Conservation (phyloP, 2,888 invertebrate genomes). For the Oconnorella tubifera region DNA sequence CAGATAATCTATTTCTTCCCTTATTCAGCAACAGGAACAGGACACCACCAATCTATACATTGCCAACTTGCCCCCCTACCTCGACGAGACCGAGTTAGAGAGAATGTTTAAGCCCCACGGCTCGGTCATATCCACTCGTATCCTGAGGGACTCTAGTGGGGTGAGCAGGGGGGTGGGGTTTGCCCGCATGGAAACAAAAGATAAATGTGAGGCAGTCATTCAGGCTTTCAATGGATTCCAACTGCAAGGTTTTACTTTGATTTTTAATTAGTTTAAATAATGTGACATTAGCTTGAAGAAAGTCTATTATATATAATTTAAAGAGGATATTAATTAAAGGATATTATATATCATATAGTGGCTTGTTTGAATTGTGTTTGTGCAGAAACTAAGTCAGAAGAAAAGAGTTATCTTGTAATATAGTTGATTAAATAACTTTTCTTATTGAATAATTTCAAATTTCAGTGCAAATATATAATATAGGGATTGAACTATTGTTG, state of each 20-base stretch:
- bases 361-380: too few relatives aligned
- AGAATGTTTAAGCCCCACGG: constrained; percentile 84
- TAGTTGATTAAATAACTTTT: too few relatives aligned
- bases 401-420: too few relatives aligned
- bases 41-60: constrained; percentile 99
- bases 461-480: too few relatives aligned
- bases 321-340: not conserved
- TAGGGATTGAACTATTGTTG: too few relatives aligned
- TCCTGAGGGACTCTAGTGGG: constrained; percentile 77
- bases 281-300: not conserved
- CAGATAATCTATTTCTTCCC: too few relatives aligned
- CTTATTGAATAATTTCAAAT: too few relatives aligned
- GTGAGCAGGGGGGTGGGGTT: constrained; percentile 75
- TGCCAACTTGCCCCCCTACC: constrained; percentile 91
- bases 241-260: too few relatives aligned
- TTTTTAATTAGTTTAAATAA: too few relatives aligned
- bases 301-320: not conserved
- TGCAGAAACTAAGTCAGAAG: too few relatives aligned
- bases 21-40: constrained; percentile 69
- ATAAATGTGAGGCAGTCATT: constrained; percentile 95
- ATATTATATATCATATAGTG: too few relatives aligned
- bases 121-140: constrained; percentile 77
- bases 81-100: constrained; percentile 92
- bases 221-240: constrained; percentile 85
- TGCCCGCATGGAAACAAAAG: constrained; percentile 87